A percentile compares a stretch with the other conserved stretches of the same genome.
phyloP scores from a whole-genome alignment of 2,113 vertebrate genomes.

The Gymnarchus niloticus region DNA sequence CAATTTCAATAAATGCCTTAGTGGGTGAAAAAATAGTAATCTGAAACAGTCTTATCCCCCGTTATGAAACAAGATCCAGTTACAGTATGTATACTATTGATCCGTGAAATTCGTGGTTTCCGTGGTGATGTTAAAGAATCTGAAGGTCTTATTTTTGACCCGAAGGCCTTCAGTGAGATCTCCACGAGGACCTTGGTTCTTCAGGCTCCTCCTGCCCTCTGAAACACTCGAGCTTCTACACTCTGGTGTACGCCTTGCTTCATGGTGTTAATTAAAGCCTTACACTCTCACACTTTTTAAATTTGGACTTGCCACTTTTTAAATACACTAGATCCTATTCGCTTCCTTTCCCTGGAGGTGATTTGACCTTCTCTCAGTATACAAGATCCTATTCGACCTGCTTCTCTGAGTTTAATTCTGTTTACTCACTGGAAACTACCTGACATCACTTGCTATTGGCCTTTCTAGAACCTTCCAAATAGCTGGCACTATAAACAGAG shows the following conservation, averaged over 20 bases:
- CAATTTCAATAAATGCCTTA: too few relatives aligned
- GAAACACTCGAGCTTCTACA: too few relatives aligned
- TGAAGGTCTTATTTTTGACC: too few relatives aligned
- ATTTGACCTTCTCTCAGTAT: conserved; percentile 17
- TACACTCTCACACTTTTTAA: background rate
- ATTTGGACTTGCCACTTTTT: background rate
- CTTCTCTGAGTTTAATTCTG: conserved; percentile 11
- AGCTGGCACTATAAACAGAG: background rate
- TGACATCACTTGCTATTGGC: background rate
- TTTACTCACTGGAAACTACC: background rate
- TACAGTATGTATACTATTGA: too few relatives aligned
- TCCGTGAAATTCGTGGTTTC: too few relatives aligned
- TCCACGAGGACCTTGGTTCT: too few relatives aligned
- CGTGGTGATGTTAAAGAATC: too few relatives aligned
- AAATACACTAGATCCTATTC: background rate
- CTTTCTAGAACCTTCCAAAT: background rate
- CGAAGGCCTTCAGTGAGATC: too few relatives aligned
- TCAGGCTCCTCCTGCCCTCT: too few relatives aligned
- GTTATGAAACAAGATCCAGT: too few relatives aligned
- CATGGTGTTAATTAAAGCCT: background rate
- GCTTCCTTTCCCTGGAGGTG: background rate
- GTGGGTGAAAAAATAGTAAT: too few relatives aligned
- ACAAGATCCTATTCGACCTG: background rate
- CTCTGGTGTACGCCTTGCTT: background rate
- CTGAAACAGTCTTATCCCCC: too few relatives aligned